phyloP scores from a whole-genome alignment of 2,888 invertebrate genomes.

The Strigamia crassipes region DNA sequence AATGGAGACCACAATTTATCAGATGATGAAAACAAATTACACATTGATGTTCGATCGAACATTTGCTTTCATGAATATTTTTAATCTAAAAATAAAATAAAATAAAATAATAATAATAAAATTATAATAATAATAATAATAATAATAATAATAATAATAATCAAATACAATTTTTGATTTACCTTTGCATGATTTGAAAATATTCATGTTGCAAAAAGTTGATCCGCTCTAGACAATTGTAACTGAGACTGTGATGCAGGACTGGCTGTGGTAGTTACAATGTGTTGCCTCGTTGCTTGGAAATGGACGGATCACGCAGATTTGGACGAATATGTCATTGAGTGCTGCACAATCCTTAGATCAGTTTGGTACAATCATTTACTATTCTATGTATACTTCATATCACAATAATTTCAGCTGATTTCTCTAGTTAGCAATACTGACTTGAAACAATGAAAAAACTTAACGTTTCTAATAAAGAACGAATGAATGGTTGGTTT shows the following conservation, averaged over 20 bases:
- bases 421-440: neutral
- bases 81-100: neutral
- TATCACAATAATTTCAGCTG: slow-evolving; percentile 5
- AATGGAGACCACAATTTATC: slow-evolving; percentile 15
- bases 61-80: neutral
- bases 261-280: slow-evolving; percentile 10
- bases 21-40: neutral
- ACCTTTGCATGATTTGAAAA: neutral
- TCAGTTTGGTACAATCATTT: neutral
- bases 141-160: too few relatives aligned
- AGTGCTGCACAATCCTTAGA: too few relatives aligned
- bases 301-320: neutral
- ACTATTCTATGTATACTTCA: neutral
- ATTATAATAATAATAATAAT: too few relatives aligned
- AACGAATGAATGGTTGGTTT: neutral
- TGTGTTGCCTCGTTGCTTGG: neutral
- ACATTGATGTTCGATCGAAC: neutral
- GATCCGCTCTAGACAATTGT: neutral
- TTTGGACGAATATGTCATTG: too few relatives aligned
- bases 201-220: neutral
- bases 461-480: too few relatives aligned
- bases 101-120: too few relatives aligned
- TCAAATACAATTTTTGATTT: too few relatives aligned
- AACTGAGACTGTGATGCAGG: slow-evolving; percentile 21
- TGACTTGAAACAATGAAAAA: neutral